Evolutionary conservation across 2,888 invertebrate genomes (phyloP).

Genomic region (Ophioninae sp.): DNA sequence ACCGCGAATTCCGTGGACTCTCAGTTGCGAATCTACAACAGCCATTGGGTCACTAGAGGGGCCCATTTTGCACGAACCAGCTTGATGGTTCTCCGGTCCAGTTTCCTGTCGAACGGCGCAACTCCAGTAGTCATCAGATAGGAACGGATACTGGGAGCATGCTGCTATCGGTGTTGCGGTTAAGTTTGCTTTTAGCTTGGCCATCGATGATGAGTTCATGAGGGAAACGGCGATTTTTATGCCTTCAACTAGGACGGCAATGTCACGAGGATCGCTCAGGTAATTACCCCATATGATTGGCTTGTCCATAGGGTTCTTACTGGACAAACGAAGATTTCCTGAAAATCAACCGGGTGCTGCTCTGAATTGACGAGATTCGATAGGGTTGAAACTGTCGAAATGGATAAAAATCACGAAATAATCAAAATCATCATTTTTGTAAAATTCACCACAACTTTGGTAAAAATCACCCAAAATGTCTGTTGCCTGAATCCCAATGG

Average conservation of each 20-base stretch:
- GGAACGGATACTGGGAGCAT: slow-evolving; percentile 77
- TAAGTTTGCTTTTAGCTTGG: slow-evolving; percentile 73
- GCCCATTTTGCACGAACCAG: slow-evolving; percentile 92
- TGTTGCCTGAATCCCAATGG: not conserved
- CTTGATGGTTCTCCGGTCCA: slow-evolving; percentile 92
- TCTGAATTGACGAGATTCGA: not conserved
- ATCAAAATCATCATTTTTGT: no score
- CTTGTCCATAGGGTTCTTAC: slow-evolving; percentile 86
- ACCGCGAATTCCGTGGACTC: slow-evolving; percentile 85
- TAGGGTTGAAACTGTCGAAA: not conserved
- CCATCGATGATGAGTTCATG: slow-evolving; percentile 83
- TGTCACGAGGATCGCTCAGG: slow-evolving; percentile 86
- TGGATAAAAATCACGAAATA: not conserved
- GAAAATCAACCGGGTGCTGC: not conserved
- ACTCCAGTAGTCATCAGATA: slow-evolving; percentile 88
- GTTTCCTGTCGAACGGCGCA: slow-evolving; percentile 88
- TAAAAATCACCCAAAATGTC: not conserved
- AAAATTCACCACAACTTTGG: no score
- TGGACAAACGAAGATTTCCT: slow-evolving; percentile 82
- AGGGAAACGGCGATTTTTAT: slow-evolving; percentile 84
- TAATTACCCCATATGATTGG: slow-evolving; percentile 92
- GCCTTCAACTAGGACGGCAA: slow-evolving; percentile 85
- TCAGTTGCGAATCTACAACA: slow-evolving; percentile 87
- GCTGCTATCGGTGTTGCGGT: slow-evolving; percentile 69
- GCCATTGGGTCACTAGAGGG: slow-evolving; percentile 86